phyloP scores from a whole-genome alignment of 1,140 invertebrate genomes.

The Cyclargus thomasi region DNA sequence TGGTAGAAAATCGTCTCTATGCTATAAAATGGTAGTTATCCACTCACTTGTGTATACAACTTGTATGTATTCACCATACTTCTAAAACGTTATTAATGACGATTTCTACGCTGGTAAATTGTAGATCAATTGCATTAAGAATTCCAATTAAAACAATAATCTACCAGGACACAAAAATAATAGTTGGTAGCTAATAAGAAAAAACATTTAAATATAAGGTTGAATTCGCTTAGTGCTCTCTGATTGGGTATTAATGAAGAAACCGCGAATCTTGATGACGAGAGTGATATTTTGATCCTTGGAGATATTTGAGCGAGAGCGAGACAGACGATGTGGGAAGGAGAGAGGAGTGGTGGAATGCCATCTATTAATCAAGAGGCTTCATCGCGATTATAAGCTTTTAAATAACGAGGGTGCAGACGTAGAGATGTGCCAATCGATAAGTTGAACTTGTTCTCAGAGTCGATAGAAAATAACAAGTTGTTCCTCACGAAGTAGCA shows the following conservation, averaged over 20 bases:
- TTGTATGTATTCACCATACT: too few relatives aligned
- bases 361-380: conserved; percentile 60
- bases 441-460: background rate
- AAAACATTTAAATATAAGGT: too few relatives aligned
- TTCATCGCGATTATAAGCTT: conserved; percentile 71
- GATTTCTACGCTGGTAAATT: too few relatives aligned
- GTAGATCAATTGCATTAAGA: too few relatives aligned
- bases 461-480: background rate
- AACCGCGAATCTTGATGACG: background rate
- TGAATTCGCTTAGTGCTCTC: background rate
- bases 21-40: too few relatives aligned
- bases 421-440: conserved; percentile 19
- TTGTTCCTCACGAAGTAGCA: too few relatives aligned
- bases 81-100: too few relatives aligned
- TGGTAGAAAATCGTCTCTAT: too few relatives aligned
- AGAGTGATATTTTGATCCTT: background rate
- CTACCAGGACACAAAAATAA: too few relatives aligned
- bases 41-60: too few relatives aligned
- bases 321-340: conserved; percentile 23
- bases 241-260: background rate
- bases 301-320: background rate
- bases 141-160: too few relatives aligned
- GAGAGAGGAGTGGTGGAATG: conserved; percentile 30
- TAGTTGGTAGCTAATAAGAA: too few relatives aligned
- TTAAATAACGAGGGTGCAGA: conserved; percentile 58